Conservation (phyloP, 2,113 vertebrate genomes). For the Syngnathoides biaculeatus region DNA sequence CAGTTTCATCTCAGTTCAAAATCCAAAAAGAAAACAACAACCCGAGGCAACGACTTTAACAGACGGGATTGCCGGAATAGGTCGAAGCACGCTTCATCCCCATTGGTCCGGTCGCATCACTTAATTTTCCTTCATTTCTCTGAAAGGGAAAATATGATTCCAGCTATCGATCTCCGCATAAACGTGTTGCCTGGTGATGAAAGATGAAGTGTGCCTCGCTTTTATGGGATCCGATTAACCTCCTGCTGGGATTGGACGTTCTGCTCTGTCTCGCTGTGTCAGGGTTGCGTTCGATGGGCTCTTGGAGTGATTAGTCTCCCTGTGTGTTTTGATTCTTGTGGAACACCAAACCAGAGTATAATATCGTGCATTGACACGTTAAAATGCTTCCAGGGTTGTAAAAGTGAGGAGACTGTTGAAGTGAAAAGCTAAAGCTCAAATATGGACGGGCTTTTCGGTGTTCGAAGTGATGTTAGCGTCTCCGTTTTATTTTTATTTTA, state of each 20-base stretch:
- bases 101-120: conserved; percentile 49
- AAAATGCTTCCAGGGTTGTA: neutral
- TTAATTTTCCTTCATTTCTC: conserved; percentile 63
- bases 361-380: conserved; percentile 10
- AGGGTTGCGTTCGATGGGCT: conserved; percentile 49
- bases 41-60: neutral
- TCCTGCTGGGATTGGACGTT: conserved; percentile 41
- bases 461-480: conserved; percentile 13
- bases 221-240: conserved; percentile 69
- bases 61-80: neutral
- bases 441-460: conserved; percentile 10
- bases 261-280: conserved; percentile 45
- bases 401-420: neutral
- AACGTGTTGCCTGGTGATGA: conserved; percentile 67
- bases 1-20: neutral
- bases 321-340: conserved; percentile 53
- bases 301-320: conserved; percentile 62
- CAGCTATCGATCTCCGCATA: conserved; percentile 61
- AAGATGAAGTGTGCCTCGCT: conserved; percentile 66
- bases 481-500: neutral
- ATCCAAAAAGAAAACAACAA: neutral
- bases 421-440: conserved; percentile 3
- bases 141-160: conserved; percentile 68
- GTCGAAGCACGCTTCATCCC: conserved; percentile 37
- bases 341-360: conserved; percentile 21